phyloP scores from a whole-genome alignment of 2,113 vertebrate species.

The Climacteris rufus region DNA sequence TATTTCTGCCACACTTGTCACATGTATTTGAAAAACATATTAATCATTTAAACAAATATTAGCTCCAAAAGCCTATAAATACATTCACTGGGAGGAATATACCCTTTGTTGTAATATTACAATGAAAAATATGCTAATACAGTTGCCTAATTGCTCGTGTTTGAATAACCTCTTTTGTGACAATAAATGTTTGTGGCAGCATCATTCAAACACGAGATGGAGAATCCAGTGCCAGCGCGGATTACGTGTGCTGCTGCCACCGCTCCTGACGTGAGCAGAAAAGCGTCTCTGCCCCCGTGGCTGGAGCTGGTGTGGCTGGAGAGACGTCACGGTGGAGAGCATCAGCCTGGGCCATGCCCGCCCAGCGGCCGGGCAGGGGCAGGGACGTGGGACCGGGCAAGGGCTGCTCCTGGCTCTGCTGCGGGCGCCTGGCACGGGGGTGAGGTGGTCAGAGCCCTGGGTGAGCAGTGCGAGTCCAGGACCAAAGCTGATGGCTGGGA shows the following conservation, averaged over 20 bases:
- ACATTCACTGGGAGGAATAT: constrained; percentile 62
- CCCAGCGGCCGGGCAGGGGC: neutral
- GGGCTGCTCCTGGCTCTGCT: neutral
- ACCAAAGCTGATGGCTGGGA: rapidly evolving
- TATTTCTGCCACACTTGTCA: constrained; percentile 70
- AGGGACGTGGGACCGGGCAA: neutral
- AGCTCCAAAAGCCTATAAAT: constrained; percentile 71
- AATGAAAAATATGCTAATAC: constrained; percentile 76
- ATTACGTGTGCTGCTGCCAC: constrained; percentile 23
- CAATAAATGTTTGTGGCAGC: constrained; percentile 63
- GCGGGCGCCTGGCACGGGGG: rapidly evolving
- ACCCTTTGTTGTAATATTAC: constrained; percentile 67
- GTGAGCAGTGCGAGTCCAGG: rapidly evolving
- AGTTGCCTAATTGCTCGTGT: constrained; percentile 71
- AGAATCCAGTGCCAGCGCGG: constrained; percentile 26
- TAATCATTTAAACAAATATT: constrained; percentile 81
- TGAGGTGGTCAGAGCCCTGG: neutral
- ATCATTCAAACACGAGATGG: constrained; percentile 63
- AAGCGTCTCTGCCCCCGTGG: neutral
- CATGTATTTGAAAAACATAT: constrained; percentile 76
- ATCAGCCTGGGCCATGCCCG: neutral
- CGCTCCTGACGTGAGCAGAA: neutral
- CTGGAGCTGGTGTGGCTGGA: neutral
- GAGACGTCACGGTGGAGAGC: neutral
- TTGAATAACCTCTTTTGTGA: constrained; percentile 72